Conservation (phyloP, 2,797 vertebrate genomes). For the Synaphobranchus kaupii region DNA sequence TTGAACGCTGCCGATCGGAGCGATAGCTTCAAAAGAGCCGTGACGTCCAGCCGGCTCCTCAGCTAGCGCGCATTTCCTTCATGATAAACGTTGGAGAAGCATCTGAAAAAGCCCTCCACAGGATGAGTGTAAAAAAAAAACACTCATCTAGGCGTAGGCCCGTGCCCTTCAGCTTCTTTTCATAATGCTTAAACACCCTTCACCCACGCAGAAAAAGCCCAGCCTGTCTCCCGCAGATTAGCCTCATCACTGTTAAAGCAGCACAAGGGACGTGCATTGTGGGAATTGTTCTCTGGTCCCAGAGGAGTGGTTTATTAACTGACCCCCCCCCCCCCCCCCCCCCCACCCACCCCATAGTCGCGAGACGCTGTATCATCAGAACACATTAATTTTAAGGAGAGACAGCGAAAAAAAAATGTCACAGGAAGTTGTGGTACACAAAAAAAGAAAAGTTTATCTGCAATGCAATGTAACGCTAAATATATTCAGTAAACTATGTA, state of each 20-base stretch:
- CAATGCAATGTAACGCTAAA: too few species aligned
- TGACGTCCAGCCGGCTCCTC: neutral
- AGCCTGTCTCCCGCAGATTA: neutral
- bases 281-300: constrained; percentile 42
- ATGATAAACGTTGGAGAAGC: neutral
- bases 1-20: neutral
- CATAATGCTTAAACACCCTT: neutral
- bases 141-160: neutral
- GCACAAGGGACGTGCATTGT: neutral
- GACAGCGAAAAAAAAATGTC: constrained; percentile 44
- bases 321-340: constrained; percentile 43
- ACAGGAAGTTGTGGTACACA: too few species aligned
- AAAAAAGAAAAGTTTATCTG: too few species aligned
- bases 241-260: neutral
- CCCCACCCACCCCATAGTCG: constrained; percentile 44
- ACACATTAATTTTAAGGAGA: constrained; percentile 48
- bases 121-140: neutral
- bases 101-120: neutral
- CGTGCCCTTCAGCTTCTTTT: neutral
- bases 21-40: neutral
- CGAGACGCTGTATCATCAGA: constrained; percentile 51
- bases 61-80: neutral
- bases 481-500: too few species aligned
- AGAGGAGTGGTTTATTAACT: constrained; percentile 59
- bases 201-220: neutral